Evolutionary conservation across 2,888 invertebrate genomes (phyloP), one percentile per base, ranked within the genome.

Genomic region (Heteropelma amictum): DNA sequence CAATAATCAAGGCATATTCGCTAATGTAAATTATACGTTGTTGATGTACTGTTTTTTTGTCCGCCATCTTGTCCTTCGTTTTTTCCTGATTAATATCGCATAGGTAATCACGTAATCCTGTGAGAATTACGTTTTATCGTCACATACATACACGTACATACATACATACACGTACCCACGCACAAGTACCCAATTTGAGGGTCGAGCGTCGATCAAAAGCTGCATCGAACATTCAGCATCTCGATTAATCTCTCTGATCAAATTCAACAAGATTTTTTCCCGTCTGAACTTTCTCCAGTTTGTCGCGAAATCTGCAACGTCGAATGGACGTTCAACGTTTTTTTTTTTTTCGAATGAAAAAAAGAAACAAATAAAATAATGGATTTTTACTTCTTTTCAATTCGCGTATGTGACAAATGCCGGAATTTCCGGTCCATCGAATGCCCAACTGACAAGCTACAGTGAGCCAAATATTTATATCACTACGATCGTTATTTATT

Each of bases 361-460:
- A 70, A 14, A 65, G 64, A 53, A 14, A 10, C 35, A n/a, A n/a
- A n/a, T n/a, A n/a, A n/a, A n/a, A n/a, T n/a, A n/a, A n/a, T n/a
- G n/a, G n/a, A n/a, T n/a, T 53, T 10, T 61, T 26, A 28, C 30
- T 56, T 23, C 35, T 17, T 56, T 35, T 54, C 42, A 51, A 45
- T 73, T 76, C 61, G 65, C 72, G 45, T 71, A 71, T 40, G 71
- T 73, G 54, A 72, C 60, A 64, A 71, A 49, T 60, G 56, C 58
- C 73, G 40, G 60, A 65, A 58, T 64, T 17, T 71, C 64, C 56
- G 76, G 71, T 54, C 71, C 30, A 71, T 71, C 70, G 80, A 87
- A 86, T 86, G 83, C 83, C 84, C 84, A 78, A 84, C 85, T 84
- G 84, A 84, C 80, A 84, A 85, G 82, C 84, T 84, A 84, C 82